Evolutionary conservation across 2,888 invertebrate species (phyloP).

Genomic region (Pterobdella sp.): DNA sequence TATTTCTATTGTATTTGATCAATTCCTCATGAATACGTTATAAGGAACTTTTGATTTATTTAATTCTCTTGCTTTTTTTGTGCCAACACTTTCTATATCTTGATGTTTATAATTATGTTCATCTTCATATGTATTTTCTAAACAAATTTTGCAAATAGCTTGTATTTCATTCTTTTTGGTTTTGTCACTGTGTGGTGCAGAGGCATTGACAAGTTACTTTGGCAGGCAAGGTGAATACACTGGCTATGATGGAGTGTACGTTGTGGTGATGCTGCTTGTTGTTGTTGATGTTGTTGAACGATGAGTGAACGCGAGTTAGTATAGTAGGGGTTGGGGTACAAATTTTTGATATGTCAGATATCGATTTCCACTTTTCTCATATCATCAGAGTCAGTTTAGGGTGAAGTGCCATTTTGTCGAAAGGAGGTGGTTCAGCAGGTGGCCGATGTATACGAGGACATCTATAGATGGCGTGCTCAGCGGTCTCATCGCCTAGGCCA

Average conservation of each 20-base stretch:
- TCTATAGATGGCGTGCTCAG: no score
- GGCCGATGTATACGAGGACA: no score
- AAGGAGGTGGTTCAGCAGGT: no score
- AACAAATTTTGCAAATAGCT: background rate
- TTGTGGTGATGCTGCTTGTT: conserved; percentile 50
- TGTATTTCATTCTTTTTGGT: background rate
- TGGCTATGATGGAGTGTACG: background rate
- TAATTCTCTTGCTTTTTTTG: no score
- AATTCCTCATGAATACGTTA: no score
- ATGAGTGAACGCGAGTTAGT: background rate
- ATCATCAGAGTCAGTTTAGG: no score
- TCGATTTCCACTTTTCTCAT: background rate
- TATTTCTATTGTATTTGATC: no score
- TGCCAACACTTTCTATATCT: no score
- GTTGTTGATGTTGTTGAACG: background rate
- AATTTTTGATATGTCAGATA: background rate
- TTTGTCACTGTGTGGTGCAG: background rate
- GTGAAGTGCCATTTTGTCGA: no score
- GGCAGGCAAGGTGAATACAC: conserved; percentile 48
- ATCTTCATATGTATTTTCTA: background rate
- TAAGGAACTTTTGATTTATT: no score
- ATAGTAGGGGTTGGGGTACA: background rate
- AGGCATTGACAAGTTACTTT: conserved; percentile 48
- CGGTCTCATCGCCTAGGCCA: no score
- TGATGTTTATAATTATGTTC: no score